These are phyloP conservation scores for Thecocarcelia acutangulata DNA, from an alignment of 2,888 invertebrate species.

Conservation along the genomic window DNA sequence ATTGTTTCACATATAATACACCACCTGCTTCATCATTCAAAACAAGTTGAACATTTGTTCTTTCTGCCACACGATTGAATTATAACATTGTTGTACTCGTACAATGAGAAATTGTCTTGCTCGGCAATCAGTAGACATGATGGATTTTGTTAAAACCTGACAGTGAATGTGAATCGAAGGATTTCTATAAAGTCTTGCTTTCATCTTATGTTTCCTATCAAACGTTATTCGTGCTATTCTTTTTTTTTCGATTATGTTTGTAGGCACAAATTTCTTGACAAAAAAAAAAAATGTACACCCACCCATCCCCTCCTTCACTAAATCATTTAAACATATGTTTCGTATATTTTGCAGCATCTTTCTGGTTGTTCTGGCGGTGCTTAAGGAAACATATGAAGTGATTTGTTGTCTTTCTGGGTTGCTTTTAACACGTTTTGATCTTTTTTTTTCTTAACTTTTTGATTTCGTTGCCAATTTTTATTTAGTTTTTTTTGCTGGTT, in stretches of 20 bases:
- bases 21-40: not conserved
- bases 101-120: not conserved
- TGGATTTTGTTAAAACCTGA: not conserved
- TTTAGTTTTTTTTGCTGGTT: not conserved
- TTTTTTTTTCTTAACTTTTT: not conserved
- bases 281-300: no score
- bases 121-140: slow-evolving; percentile 17
- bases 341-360: slow-evolving; percentile 8
- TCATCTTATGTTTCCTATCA: not conserved
- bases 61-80: not conserved
- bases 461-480: slow-evolving; percentile 53
- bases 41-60: not conserved
- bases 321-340: slow-evolving; percentile 34
- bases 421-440: slow-evolving; percentile 55
- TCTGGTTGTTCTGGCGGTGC: not conserved
- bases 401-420: slow-evolving; percentile 46
- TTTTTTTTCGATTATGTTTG: slow-evolving; percentile 8
- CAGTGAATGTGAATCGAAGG: slow-evolving; percentile 10
- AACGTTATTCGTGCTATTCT: slow-evolving; percentile 31
- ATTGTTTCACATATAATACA: no score
- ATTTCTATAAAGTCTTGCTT: slow-evolving; percentile 5
- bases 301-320: not conserved
- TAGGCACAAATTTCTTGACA: no score
- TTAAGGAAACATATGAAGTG: slow-evolving; percentile 40
- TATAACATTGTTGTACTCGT: not conserved